Base-by-base conservation (phyloP, 2,113 vertebrate genomes). In the Cinclus mexicanus region DNA sequence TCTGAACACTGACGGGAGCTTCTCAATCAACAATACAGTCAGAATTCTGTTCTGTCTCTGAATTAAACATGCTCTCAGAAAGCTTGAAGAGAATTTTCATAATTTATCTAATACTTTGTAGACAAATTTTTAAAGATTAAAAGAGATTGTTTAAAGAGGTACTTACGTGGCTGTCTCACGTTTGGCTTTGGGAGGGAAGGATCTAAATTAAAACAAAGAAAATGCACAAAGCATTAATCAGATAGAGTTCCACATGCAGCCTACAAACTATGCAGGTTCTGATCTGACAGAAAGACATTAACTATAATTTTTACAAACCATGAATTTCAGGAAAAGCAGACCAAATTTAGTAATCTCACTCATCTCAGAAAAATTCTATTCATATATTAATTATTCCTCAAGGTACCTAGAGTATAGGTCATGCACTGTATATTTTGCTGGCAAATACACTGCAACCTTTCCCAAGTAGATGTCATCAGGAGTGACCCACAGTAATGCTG, bases 161-260 rank as follows among this genome's bases (percentile, higher is more conserved):
- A 98, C 98, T 98, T 98, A 98, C 98, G 87, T 93, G 96, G 94
- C 59, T 98, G 89, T 82, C 92, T 96, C 89, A 95, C 93, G 3
- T 94, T 97, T 26, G 96, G 79, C 72, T 97, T 97, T 83, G 95
- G 87, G 89, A 90, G 11, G 69, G 88, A 92, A 92, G 94, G 89
- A 92, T 89, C 96, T 95, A 93, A 91, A 95, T 92, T 65, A 79
- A 93, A 93, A 97, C 80, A 77, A 47, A 19, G 59, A 90, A 93
- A 96, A 84, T 68, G 5, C 26, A 87, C 14, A 93, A 97, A 94
- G 63, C 56, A 92, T 94, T 87, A 97, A 92, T 91, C 69, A 92
- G 26, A 69, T 52, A 74, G 56, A 37, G 60, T 90, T 83, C 82
- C 31, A 87, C 14, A 68, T 26, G 79, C 55, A 90, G 76, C 63